These are phyloP conservation scores for Sinonovacula constricta DNA, from an alignment of 1,140 invertebrate genomes.

Conservation along the genomic window DNA sequence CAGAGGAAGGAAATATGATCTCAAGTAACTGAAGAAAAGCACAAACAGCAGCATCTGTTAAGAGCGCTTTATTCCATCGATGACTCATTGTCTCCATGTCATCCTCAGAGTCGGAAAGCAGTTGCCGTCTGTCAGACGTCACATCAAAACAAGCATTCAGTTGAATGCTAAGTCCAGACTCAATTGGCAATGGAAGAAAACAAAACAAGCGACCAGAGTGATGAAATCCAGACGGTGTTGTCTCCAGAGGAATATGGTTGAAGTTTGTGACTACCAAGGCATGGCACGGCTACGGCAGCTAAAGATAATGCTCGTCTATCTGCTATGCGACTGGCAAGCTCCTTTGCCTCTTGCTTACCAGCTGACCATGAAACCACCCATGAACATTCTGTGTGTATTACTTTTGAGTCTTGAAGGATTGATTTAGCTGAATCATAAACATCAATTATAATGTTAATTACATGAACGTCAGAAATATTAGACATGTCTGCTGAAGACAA, in stretches of 20 bases:
- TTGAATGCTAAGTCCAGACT: slow-evolving; percentile 61
- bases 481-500: neutral
- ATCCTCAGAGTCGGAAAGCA: slow-evolving; percentile 51
- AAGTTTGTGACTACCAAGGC: neutral
- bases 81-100: slow-evolving; percentile 39
- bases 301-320: slow-evolving; percentile 29
- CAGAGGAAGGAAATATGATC: neutral
- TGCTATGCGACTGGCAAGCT: neutral
- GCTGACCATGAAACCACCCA: slow-evolving; percentile 23
- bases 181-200: slow-evolving; percentile 64
- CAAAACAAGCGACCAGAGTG: slow-evolving; percentile 58
- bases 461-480: neutral
- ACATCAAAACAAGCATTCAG: slow-evolving; percentile 67
- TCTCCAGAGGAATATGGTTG: neutral
- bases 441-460: neutral
- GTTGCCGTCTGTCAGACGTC: slow-evolving; percentile 54
- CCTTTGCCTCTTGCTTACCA: slow-evolving; percentile 4
- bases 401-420: no score
- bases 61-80: slow-evolving; percentile 15
- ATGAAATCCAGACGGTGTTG: slow-evolving; percentile 3
- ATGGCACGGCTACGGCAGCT: slow-evolving; percentile 23
- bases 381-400: neutral
- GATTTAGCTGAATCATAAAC: neutral
- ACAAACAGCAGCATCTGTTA: slow-evolving; percentile 23
- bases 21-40: slow-evolving; percentile 18